Conservation (phyloP, 2,113 vertebrate species). For the Tetrao urogallus region DNA sequence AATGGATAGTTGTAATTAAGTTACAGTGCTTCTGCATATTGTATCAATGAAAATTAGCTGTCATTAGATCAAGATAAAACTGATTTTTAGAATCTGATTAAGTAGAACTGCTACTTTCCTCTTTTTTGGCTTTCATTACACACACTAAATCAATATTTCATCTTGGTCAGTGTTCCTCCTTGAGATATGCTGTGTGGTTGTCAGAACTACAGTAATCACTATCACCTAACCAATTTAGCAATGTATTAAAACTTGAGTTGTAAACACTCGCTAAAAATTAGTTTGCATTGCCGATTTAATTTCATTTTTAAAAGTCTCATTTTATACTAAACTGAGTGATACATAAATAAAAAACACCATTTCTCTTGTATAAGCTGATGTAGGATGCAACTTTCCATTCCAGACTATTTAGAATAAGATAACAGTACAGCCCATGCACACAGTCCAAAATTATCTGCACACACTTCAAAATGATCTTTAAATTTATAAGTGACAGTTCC, state of each 20-base stretch:
- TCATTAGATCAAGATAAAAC: not conserved
- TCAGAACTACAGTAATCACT: not conserved
- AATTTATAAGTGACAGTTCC: slow-evolving; percentile 55
- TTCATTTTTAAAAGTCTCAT: slow-evolving; percentile 24
- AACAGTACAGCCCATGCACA: not conserved
- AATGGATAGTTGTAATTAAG: not conserved
- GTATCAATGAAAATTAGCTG: not conserved
- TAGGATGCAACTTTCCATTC: slow-evolving; percentile 13
- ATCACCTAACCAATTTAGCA: not conserved
- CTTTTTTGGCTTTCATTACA: not conserved
- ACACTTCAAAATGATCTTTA: not conserved
- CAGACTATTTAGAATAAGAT: slow-evolving; percentile 22
- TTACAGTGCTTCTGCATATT: not conserved
- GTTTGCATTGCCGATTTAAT: slow-evolving; percentile 6
- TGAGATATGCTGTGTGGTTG: not conserved
- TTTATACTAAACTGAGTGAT: slow-evolving; percentile 37
- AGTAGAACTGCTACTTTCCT: not conserved
- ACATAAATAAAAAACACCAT: not conserved
- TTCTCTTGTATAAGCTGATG: not conserved
- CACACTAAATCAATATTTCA: not conserved
- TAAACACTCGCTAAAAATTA: not conserved
- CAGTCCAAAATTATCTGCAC: slow-evolving; percentile 13
- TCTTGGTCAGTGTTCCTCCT: not conserved
- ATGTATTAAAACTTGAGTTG: not conserved
- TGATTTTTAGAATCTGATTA: not conserved